Conservation (phyloP, 2,113 vertebrate genomes). For the Oxyruncus cristatus region DNA sequence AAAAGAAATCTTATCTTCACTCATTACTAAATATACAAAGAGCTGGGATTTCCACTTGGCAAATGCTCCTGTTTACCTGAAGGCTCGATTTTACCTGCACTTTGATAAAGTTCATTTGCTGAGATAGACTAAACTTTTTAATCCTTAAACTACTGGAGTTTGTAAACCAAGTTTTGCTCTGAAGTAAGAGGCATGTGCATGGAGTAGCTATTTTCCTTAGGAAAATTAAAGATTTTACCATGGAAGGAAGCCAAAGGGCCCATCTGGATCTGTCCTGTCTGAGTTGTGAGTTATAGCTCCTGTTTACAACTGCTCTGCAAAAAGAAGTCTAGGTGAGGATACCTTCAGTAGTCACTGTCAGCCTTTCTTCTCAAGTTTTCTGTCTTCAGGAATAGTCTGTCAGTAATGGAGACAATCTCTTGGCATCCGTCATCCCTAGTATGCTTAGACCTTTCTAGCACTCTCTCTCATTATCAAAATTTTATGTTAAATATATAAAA, state of each 20-base stretch:
- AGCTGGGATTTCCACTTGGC: slow-evolving; percentile 74
- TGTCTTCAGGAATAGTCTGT: background rate
- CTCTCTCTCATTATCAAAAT: background rate
- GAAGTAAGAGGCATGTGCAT: background rate
- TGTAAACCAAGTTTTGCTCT: background rate
- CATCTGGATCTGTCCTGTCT: slow-evolving; percentile 38
- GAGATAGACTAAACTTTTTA: slow-evolving; percentile 41
- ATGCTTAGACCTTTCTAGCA: background rate
- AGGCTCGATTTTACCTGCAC: slow-evolving; percentile 60
- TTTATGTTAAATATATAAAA: background rate
- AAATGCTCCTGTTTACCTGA: slow-evolving; percentile 68
- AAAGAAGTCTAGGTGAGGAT: background rate
- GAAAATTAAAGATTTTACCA: background rate
- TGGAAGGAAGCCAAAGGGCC: background rate
- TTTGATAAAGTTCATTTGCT: slow-evolving; percentile 66
- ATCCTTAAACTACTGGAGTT: background rate
- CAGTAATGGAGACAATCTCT: background rate
- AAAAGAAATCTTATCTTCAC: slow-evolving; percentile 71
- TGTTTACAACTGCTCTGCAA: slow-evolving; percentile 15
- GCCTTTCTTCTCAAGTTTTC: background rate
- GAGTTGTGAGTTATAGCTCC: slow-evolving; percentile 2
- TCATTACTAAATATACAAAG: slow-evolving; percentile 69
- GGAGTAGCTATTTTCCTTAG: background rate
- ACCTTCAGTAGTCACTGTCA: background rate
- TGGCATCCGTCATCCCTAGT: background rate